These are phyloP conservation scores for Chloromyia formosa DNA, from an alignment of 2,888 invertebrate species.

Conservation along the genomic window DNA sequence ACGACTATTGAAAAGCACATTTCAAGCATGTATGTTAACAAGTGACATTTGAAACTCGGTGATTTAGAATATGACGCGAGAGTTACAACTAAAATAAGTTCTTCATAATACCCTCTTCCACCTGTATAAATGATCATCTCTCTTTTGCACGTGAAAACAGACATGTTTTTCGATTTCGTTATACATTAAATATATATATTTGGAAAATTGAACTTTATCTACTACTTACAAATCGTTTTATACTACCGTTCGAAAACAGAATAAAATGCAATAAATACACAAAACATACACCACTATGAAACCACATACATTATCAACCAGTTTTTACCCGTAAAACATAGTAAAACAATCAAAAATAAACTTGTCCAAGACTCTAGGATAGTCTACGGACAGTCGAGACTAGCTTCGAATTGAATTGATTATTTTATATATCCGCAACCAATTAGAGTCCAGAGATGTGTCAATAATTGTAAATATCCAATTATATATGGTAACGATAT, in stretches of 20 bases:
- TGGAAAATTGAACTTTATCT: not conserved
- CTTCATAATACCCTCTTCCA: constrained; percentile 10
- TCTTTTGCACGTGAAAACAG: too few relatives aligned
- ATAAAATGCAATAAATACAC: constrained; percentile 16
- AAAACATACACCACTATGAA: too few relatives aligned
- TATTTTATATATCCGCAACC: too few relatives aligned
- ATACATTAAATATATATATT: too few relatives aligned
- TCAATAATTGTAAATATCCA: constrained; percentile 36
- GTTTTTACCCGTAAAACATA: not conserved
- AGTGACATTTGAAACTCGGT: constrained; percentile 15
- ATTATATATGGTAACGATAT: constrained; percentile 16
- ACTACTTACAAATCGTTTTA: constrained; percentile 7
- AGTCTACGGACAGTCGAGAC: too few relatives aligned
- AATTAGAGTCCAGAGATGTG: constrained; percentile 27
- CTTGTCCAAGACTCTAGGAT: too few relatives aligned
- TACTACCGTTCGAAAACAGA: not conserved
- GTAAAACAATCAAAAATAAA: not conserved
- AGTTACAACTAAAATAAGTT: constrained; percentile 15
- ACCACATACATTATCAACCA: not conserved
- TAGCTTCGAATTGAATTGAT: too few relatives aligned
- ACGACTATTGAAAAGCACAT: constrained; percentile 5
- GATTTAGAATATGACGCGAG: constrained; percentile 23
- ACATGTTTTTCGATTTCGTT: not conserved
- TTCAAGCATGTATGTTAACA: constrained; percentile 9
- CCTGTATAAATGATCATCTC: constrained; percentile 21